Evolutionary conservation across 2,888 invertebrate genomes (phyloP).

Genomic region (Branchellion lobata): DNA sequence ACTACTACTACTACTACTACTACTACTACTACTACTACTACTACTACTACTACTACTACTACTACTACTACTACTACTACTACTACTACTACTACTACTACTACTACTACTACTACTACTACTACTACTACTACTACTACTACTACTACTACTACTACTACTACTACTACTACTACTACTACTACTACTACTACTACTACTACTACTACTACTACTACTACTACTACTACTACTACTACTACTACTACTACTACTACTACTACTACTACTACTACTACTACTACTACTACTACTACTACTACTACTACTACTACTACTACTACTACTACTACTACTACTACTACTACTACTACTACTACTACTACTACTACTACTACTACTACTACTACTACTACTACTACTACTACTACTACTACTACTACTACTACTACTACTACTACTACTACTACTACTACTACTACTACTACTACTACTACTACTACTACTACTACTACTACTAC

Average conservation of each 20-base stretch:
- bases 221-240: conserved; percentile 37
- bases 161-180: conserved; percentile 30
- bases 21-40: conserved; percentile 36
- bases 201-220: conserved; percentile 45
- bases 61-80: conserved; percentile 37
- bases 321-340: conserved; percentile 21
- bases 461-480: conserved; percentile 22
- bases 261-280: conserved; percentile 39
- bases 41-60: conserved; percentile 37
- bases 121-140: conserved; percentile 6
- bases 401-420: conserved; percentile 22
- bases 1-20: conserved; percentile 35
- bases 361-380: conserved; percentile 22
- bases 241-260: neutral
- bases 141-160: conserved; percentile 38
- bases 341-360: conserved; percentile 22
- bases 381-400: conserved; percentile 21
- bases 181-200: conserved; percentile 36
- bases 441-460: conserved; percentile 21
- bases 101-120: conserved; percentile 19
- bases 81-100: conserved; percentile 36
- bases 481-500: conserved; percentile 22
- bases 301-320: conserved; percentile 22
- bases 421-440: conserved; percentile 22
- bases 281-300: conserved; percentile 32